These are phyloP conservation scores for Nyctereutes procyonoides DNA, from an alignment of 2,113 vertebrate genomes.

Conservation along the genomic window DNA sequence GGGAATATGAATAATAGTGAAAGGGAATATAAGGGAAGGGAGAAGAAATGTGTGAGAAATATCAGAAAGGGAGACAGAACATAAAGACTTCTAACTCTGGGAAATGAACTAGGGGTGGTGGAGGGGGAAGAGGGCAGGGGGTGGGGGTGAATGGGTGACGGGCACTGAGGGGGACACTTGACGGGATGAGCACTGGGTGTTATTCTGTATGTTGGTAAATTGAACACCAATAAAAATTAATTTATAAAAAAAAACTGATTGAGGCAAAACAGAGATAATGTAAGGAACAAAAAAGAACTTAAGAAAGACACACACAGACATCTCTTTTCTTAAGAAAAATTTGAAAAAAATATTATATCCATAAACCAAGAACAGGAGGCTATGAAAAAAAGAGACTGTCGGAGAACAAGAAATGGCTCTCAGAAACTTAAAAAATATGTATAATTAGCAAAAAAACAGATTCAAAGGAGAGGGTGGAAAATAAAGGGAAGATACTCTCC, in stretches of 20 bases:
- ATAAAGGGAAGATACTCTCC: neutral
- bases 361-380: slow-evolving; percentile 19
- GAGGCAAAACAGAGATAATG: neutral
- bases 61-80: too few species aligned
- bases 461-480: neutral
- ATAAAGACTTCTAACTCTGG: too few species aligned
- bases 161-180: too few species aligned
- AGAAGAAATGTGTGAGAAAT: too few species aligned
- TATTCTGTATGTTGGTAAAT: too few species aligned
- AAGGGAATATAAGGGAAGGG: too few species aligned
- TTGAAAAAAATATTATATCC: neutral
- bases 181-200: too few species aligned
- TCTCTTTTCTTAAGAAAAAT: neutral
- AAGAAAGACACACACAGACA: neutral
- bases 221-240: too few species aligned
- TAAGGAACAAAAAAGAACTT: neutral
- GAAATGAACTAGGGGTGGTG: too few species aligned
- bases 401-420: neutral
- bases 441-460: neutral
- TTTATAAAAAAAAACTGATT: neutral
- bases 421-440: neutral
- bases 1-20: too few species aligned
- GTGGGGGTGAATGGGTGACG: too few species aligned
- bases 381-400: neutral
- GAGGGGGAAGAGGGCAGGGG: too few species aligned